A percentile compares a stretch with the other conserved stretches of the same genome.
These are phyloP conservation scores for Caenorhabditis macrosperma DNA, from an alignment of 2,888 invertebrate genomes.

Conservation along the genomic window DNA sequence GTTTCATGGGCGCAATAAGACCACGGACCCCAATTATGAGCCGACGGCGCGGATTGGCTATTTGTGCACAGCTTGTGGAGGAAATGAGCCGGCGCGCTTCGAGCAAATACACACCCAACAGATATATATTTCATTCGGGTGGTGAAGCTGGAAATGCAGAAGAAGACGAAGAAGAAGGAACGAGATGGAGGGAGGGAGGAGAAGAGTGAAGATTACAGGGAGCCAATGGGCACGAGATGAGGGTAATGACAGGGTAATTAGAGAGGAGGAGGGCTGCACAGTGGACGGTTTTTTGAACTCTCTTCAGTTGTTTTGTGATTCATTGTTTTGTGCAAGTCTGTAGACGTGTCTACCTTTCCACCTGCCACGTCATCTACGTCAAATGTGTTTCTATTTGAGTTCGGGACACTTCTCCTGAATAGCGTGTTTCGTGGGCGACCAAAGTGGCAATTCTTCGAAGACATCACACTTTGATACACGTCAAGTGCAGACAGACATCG, in stretches of 20 bases:
- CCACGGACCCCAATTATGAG: constrained; percentile 25
- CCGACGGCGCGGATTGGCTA: constrained; percentile 6
- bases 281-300: no score
- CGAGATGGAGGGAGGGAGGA: not conserved
- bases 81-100: constrained; percentile 10
- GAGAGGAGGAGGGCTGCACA: no score
- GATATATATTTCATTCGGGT: not conserved
- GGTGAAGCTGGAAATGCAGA: not conserved
- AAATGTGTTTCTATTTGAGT: not conserved
- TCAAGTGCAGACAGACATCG: no score
- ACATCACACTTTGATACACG: no score
- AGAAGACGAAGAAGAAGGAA: not conserved
- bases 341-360: constrained; percentile 2
- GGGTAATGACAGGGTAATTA: no score
- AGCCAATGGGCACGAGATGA: not conserved
- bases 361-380: not conserved
- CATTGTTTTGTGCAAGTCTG: no score
- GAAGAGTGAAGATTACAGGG: not conserved
- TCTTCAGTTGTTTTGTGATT: no score
- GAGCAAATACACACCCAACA: constrained; percentile 11
- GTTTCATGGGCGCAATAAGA: constrained; percentile 4
- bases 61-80: constrained; percentile 9
- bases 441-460: not conserved
- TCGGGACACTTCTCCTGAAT: not conserved
- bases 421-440: not conserved